These are phyloP conservation scores for Colinus virginianus DNA, from an alignment of 2,113 vertebrate genomes.

Conservation along the genomic window DNA sequence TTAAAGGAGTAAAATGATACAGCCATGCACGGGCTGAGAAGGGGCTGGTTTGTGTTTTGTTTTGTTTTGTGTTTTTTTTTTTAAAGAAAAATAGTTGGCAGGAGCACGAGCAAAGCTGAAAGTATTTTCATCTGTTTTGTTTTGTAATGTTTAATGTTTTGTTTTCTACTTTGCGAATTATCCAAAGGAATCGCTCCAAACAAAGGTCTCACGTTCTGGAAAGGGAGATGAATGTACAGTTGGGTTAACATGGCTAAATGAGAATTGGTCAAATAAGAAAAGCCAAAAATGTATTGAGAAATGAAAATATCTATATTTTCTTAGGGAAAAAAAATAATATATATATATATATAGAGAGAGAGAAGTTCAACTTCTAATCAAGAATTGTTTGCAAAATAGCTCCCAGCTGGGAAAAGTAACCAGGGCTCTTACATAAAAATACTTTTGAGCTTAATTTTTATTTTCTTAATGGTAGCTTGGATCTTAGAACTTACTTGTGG, in stretches of 20 bases:
- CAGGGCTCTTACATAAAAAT: background rate
- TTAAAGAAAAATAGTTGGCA: constrained; percentile 36
- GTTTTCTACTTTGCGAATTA: background rate
- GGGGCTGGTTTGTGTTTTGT: background rate
- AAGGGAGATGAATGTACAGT: background rate
- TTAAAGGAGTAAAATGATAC: background rate
- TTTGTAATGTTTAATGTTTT: constrained; percentile 35
- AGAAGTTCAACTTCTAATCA: background rate
- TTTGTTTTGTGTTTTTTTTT: background rate
- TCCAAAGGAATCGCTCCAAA: constrained; percentile 32
- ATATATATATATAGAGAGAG: too few relatives aligned
- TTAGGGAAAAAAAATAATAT: background rate
- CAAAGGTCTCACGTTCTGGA: background rate
- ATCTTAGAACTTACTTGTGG: background rate
- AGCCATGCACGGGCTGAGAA: background rate
- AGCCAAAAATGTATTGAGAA: background rate
- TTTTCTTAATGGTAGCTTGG: background rate
- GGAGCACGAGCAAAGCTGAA: constrained; percentile 26
- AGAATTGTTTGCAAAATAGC: constrained; percentile 19
- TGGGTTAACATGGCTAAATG: background rate
- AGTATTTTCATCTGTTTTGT: constrained; percentile 48
- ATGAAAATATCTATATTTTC: background rate
- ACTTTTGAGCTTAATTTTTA: background rate
- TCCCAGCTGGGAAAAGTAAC: background rate
- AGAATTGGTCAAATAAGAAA: background rate